A percentile compares a stretch with the other conserved stretches of the same genome.
phyloP scores from a whole-genome alignment of 2,797 vertebrate species.

The Artibeus jamaicensis region DNA sequence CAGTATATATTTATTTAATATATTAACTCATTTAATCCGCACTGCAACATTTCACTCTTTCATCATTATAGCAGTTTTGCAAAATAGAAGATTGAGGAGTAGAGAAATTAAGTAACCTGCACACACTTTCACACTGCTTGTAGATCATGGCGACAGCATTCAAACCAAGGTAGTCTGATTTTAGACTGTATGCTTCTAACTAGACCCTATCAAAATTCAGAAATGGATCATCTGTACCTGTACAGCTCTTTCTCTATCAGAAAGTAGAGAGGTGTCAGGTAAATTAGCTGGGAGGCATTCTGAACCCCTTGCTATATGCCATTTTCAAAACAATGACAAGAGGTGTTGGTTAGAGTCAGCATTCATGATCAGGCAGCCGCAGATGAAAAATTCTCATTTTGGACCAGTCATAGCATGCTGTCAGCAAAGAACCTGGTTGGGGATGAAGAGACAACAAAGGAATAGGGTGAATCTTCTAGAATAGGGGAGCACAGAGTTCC shows the following conservation, averaged over 20 bases:
- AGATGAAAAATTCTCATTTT: neutral
- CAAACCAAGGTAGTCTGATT: neutral
- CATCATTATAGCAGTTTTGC: neutral
- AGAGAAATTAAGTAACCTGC: neutral
- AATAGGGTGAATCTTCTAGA: neutral
- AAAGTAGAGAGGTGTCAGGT: neutral
- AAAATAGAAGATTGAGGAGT: neutral
- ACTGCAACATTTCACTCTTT: neutral
- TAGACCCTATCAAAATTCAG: neutral
- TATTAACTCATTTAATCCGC: neutral
- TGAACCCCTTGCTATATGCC: neutral
- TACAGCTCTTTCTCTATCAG: neutral
- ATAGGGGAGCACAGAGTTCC: neutral
- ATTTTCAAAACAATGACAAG: neutral
- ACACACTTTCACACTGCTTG: neutral
- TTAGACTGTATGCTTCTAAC: neutral
- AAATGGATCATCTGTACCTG: neutral
- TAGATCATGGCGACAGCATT: neutral
- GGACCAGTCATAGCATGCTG: neutral
- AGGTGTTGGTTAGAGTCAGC: neutral
- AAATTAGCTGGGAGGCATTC: neutral
- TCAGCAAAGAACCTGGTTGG: neutral
- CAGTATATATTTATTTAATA: neutral
- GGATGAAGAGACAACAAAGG: neutral
- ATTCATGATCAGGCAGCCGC: neutral